These are phyloP conservation scores for Meteorus sp. DNA, from an alignment of 1,140 invertebrate species.

Conservation along the genomic window DNA sequence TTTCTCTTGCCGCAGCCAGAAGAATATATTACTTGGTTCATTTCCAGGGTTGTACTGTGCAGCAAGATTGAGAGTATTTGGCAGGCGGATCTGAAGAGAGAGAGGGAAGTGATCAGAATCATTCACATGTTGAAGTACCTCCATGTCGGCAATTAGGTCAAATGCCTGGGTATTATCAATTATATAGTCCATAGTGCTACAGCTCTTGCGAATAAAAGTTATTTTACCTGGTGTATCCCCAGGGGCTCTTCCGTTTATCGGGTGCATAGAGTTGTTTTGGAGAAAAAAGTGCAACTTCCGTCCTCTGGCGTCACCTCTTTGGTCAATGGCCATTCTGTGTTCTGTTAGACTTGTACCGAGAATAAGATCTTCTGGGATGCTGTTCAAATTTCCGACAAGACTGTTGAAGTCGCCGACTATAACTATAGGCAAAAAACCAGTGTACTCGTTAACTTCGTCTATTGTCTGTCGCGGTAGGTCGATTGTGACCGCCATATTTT, in stretches of 20 bases:
- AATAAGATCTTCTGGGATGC: background rate
- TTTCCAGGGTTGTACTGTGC: background rate
- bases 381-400: background rate
- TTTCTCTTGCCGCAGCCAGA: background rate
- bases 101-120: slow-evolving; percentile 9
- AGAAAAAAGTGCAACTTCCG: background rate
- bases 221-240: background rate
- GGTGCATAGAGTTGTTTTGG: background rate
- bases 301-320: too few species aligned
- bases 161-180: background rate
- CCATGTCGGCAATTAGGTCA: background rate
- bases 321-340: background rate
- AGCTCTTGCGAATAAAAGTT: background rate
- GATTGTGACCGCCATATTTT: too few species aligned
- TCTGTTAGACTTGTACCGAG: background rate
- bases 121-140: background rate
- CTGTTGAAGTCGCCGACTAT: background rate
- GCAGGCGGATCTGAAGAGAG: background rate
- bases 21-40: background rate
- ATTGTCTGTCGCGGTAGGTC: background rate
- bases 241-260: background rate
- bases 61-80: background rate
- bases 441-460: background rate
- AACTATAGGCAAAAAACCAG: background rate
- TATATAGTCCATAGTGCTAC: slow-evolving; percentile 4